Evolutionary conservation across 37 sponge, comb jelly and placozoan species (phyloP).

Genomic region (Aphrocallistes beatrix): DNA sequence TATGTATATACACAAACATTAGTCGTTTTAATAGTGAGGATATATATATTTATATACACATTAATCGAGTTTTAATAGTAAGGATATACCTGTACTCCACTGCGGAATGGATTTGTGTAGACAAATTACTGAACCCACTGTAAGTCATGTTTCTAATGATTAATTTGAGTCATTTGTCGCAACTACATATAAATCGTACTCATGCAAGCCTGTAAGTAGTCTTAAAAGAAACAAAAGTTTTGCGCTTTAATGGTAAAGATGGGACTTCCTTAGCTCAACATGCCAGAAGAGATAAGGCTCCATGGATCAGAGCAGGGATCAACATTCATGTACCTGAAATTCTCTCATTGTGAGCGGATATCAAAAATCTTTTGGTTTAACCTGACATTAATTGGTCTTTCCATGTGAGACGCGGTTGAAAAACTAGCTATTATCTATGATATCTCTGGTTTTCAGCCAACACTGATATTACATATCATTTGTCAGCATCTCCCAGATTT

Average conservation of each 20-base stretch:
- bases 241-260: slow-evolving; percentile 1
- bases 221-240: not conserved
- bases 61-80: too few relatives aligned
- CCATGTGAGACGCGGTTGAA: slow-evolving; percentile 6
- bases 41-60: too few relatives aligned
- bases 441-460: slow-evolving; percentile 8
- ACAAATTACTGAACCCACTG: slow-evolving; percentile 9
- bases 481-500: slow-evolving; percentile 13
- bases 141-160: not conserved
- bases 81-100: too few relatives aligned
- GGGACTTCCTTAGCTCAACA: not conserved
- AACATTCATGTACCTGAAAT: slow-evolving; percentile 11
- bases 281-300: not conserved
- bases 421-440: slow-evolving; percentile 1
- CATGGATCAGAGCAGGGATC: slow-evolving; percentile 17
- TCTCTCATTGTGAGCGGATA: slow-evolving; percentile 14
- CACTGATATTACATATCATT: slow-evolving; percentile 1
- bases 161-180: not conserved
- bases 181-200: slow-evolving; percentile 18
- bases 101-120: slow-evolving; percentile 14
- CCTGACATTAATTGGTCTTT: slow-evolving; percentile 10
- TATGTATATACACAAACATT: too few relatives aligned
- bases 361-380: slow-evolving; percentile 4
- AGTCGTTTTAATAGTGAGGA: too few relatives aligned
- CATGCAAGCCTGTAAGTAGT: not conserved